Conservation (phyloP, 2,113 vertebrate species). For the Carlito syrichta region DNA sequence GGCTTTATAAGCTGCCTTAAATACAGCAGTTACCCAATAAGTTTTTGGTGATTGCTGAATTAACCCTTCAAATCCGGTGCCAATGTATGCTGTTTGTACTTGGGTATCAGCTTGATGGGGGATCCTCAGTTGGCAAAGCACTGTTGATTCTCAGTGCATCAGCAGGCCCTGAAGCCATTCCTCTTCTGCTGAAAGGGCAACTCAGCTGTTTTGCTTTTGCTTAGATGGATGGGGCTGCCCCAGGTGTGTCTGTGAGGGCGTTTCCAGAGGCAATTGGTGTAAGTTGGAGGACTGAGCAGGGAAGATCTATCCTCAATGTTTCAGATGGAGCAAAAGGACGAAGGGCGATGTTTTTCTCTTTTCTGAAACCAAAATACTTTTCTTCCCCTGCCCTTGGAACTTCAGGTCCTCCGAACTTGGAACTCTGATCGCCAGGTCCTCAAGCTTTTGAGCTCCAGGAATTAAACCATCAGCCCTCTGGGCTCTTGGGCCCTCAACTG, state of each 20-base stretch:
- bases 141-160: neutral
- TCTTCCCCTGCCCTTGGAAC: neutral
- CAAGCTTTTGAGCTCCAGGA: neutral
- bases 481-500: neutral
- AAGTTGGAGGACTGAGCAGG: neutral
- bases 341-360: neutral
- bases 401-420: neutral
- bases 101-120: neutral
- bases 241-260: neutral
- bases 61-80: neutral
- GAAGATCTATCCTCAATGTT: neutral
- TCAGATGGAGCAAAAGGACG: neutral
- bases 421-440: neutral
- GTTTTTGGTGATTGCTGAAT: constrained; percentile 22
- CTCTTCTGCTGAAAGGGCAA: neutral
- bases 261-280: neutral
- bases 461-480: neutral
- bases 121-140: neutral
- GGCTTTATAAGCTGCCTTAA: neutral
- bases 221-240: neutral
- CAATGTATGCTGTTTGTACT: neutral
- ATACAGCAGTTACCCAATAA: neutral
- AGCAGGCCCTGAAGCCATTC: neutral
- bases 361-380: neutral
- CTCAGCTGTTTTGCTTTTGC: neutral